Percentiles rank a stretch among this genome's conserved stretches.
Evolutionary conservation across 53 echinoderm and acorn worm species (phyloP).

Genomic region (Hippasteria phrygiana): DNA sequence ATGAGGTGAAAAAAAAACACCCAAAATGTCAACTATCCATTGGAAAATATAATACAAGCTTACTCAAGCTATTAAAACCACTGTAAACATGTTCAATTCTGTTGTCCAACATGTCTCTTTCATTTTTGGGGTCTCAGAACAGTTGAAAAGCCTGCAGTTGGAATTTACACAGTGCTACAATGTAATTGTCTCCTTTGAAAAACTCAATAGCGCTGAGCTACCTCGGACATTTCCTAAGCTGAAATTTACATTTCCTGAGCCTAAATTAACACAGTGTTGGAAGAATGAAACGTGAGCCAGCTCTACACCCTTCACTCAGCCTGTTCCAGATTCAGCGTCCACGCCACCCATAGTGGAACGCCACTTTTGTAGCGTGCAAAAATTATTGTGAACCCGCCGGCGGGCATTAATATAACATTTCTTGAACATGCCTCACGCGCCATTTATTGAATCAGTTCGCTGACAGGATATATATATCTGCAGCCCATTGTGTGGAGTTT

Average conservation of each 20-base stretch:
- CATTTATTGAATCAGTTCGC: slow-evolving; percentile 51
- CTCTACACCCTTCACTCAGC: slow-evolving; percentile 30
- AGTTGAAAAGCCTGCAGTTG: too few species aligned
- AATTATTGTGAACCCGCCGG: slow-evolving; percentile 44
- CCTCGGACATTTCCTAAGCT: neutral
- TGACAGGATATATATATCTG: neutral
- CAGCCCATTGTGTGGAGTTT: slow-evolving; percentile 13
- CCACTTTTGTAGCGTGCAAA: slow-evolving; percentile 43
- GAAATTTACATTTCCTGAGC: neutral
- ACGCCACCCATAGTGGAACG: slow-evolving; percentile 6
- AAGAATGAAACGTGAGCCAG: slow-evolving; percentile 18
- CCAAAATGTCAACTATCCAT: too few species aligned
- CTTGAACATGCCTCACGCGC: slow-evolving; percentile 62
- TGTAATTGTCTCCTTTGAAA: neutral
- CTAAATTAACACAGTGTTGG: slow-evolving; percentile 24
- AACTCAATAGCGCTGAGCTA: neutral
- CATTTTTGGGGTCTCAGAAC: too few species aligned
- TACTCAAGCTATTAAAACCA: too few species aligned
- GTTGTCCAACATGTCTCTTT: too few species aligned
- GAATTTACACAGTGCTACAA: too few species aligned
- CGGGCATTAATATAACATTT: slow-evolving; percentile 61
- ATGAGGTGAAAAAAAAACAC: too few species aligned
- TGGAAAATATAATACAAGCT: too few species aligned
- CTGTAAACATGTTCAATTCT: too few species aligned
- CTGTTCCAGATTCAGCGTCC: slow-evolving; percentile 1